Evolutionary conservation across 2,888 invertebrate species (phyloP), one percentile per base, ranked within the genome.

Genomic region (Drosophila testacea): DNA sequence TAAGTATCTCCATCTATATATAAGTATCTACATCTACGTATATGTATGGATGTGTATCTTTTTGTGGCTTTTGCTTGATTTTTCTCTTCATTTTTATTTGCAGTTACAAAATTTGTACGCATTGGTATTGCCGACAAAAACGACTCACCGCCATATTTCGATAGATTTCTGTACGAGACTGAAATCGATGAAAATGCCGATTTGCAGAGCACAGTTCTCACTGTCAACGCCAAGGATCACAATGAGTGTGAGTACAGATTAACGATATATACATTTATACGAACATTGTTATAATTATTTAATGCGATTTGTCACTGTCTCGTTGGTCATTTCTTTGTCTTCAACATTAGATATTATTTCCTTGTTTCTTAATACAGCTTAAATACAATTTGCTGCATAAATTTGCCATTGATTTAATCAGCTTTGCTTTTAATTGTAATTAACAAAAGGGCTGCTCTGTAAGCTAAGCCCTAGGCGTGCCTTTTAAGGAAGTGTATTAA

Each of bases 121-220:
- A 98, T 98, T 93, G 98, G 97, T 90, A 98, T 99, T 92, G 98
- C 98, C 88, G 99, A 99, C 94, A 98, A 98, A 94, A 99, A 99
- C 96, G 99, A 99, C 95, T 99, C 99, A 93, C 98, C 98, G 77
- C 99, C 99, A 83, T 97, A 97, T 94, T 99, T 99, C 94, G 98
- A 98, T 94, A 98, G 98, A 94, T 96, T 96, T 91, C 94, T 98
- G 90, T 98, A 98, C 94, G 97, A 97, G 94, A 98, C 98, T 91
- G 98, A 98, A 93, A 98, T 98, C 91, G 98, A 98, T 94, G 98
- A 98, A 93, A 98, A 98, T 95, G 98, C 98, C 93, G 98, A 98
- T 92, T 97, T 98, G 91, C 98, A 98, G 91, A 98, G 98, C 93
- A 98, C 98, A 73, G 97, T 98, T 48, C 97, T 98, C 93, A 98